phyloP scores from a whole-genome alignment of 2,888 invertebrate genomes.

The Digitonthophagus gazella region DNA sequence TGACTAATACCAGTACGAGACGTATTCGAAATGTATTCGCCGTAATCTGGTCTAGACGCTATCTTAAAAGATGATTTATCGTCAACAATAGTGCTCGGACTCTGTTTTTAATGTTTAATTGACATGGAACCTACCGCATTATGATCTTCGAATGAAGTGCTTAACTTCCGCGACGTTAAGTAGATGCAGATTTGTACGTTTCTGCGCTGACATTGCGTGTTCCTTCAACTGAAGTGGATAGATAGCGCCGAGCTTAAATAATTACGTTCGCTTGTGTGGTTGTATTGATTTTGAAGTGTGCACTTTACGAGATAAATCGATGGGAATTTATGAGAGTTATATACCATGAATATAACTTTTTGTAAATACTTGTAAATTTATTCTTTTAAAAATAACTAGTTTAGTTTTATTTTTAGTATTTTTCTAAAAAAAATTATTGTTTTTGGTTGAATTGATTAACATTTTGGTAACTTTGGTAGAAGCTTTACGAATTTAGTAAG shows the following conservation, averaged over 20 bases:
- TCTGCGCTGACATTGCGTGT: not conserved
- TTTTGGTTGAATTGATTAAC: too few relatives aligned
- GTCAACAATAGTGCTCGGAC: not conserved
- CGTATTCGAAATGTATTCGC: not conserved
- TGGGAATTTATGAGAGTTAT: not conserved
- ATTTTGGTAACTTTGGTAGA: too few relatives aligned
- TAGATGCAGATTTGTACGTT: not conserved
- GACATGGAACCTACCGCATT: not conserved
- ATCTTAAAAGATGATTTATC: not conserved
- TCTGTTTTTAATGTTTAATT: not conserved
- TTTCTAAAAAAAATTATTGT: too few relatives aligned
- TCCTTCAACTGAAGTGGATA: not conserved
- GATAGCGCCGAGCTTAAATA: not conserved
- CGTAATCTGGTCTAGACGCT: not conserved
- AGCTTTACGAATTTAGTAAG: too few relatives aligned
- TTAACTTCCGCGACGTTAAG: not conserved
- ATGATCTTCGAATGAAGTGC: not conserved
- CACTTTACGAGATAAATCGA: not conserved
- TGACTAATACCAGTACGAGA: not conserved
- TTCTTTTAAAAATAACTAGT: too few relatives aligned
- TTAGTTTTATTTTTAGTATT: too few relatives aligned
- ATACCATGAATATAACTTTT: too few relatives aligned
- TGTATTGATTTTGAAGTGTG: not conserved
- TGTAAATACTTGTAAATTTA: too few relatives aligned
- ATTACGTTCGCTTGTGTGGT: not conserved